Base-by-base conservation (phyloP, 2,113 vertebrate species). In the Lamprotornis superbus region DNA sequence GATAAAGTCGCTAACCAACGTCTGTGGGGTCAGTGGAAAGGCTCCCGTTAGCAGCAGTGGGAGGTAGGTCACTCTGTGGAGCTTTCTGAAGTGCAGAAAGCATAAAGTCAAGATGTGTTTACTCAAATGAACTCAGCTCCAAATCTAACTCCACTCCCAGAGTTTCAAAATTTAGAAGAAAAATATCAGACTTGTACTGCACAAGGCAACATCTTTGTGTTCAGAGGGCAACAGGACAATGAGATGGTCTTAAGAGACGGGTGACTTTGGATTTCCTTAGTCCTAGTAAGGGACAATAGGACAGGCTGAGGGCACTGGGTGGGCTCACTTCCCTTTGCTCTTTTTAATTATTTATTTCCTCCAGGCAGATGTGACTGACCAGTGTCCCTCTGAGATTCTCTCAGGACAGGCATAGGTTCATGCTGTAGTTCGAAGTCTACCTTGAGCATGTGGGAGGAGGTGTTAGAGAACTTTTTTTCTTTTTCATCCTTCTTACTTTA, bases 401-500 rank as follows among this genome's bases (percentile, higher is more conserved):
- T 63, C 24, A 57, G 83, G 56, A 33, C 44, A 69, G n/a, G 5
- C n/a, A 37, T 6, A 61, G 39, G 28, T 10, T 79, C 7, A 3
- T 40, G 39, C 18, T 75, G 35, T 35, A 12, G 35, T 53, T 92
- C 21, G 9, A 59, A 86, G 49, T 55, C 37, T 7, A 15, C 77
- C n/a, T 22, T 52, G 31, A 60, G 27, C 30, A 16, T 10, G 20
- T 68, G 17, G 35, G 7, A 87, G 33, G 44, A 83, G 31, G 21
- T 63, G 20, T 67, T 65, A 50, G 64, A 78, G 53, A 56, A 37
- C 65, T 78, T 53, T 40, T 33, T 28, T 39, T 90, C 39, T 55
- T 94, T 70, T 89, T 78, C 35, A 28, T 64, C 55, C 16, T 74
- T 87, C 21, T 78, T 82, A 52, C 33, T 89, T 87, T 49, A 67